phyloP scores from a whole-genome alignment of 2,113 vertebrate species.

The Atlantisia rogersi region DNA sequence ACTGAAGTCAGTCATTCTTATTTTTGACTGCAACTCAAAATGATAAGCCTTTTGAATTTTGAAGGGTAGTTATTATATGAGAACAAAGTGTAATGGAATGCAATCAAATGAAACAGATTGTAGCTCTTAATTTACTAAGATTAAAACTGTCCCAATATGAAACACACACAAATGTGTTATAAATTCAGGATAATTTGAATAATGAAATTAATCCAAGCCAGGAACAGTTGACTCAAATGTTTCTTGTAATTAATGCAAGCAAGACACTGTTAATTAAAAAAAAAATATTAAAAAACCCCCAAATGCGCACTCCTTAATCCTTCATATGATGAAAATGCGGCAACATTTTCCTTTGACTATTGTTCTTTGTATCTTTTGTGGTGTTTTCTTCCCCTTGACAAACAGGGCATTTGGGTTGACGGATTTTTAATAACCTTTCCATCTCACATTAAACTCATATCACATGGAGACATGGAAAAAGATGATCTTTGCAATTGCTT shows the following conservation, averaged over 20 bases:
- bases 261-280: slow-evolving; percentile 27
- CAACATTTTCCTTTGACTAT: slow-evolving; percentile 25
- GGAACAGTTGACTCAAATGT: slow-evolving; percentile 53
- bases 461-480: slow-evolving; percentile 29
- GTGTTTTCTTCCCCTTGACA: slow-evolving; percentile 25
- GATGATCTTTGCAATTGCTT: slow-evolving; percentile 10
- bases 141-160: slow-evolving; percentile 41
- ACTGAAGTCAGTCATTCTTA: not conserved
- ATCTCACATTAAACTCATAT: not conserved
- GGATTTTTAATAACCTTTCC: slow-evolving; percentile 17
- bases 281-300: not conserved
- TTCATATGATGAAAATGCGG: not conserved
- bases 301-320: not conserved
- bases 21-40: not conserved
- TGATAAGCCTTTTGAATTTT: slow-evolving; percentile 32
- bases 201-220: slow-evolving; percentile 41
- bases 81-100: slow-evolving; percentile 28
- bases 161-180: slow-evolving; percentile 49
- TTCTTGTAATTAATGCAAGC: slow-evolving; percentile 60
- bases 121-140: slow-evolving; percentile 45
- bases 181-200: slow-evolving; percentile 61
- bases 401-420: not conserved
- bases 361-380: slow-evolving; percentile 32
- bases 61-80: slow-evolving; percentile 5
- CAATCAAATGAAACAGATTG: slow-evolving; percentile 40